phyloP scores from a whole-genome alignment of 1,140 invertebrate species.

The Diabrotica undecimpunctata region DNA sequence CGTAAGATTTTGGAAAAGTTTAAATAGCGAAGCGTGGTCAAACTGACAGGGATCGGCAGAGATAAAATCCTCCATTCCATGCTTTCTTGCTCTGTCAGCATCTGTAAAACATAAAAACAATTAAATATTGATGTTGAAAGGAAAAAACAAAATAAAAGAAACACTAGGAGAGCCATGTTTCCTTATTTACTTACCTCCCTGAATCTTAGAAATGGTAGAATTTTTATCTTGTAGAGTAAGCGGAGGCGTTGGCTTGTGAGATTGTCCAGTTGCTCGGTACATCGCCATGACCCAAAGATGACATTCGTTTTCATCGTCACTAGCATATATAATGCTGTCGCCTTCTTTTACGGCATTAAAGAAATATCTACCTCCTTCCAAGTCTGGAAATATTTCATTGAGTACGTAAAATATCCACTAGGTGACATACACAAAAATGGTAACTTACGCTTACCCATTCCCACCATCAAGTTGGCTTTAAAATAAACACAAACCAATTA shows the following conservation, averaged over 20 bases:
- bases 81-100: conserved; percentile 93
- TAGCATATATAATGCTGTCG: conserved; percentile 94
- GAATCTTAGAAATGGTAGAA: conserved; percentile 82
- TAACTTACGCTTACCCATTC: conserved; percentile 64
- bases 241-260: conserved; percentile 96
- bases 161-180: no score
- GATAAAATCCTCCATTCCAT: conserved; percentile 99
- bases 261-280: conserved; percentile 97
- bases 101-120: conserved; percentile 52
- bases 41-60: conserved; percentile 97
- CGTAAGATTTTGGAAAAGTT: conserved; percentile 85
- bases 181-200: conserved; percentile 65
- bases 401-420: conserved; percentile 9
- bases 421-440: conserved; percentile 20
- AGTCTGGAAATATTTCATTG: conserved; percentile 53
- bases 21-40: conserved; percentile 91
- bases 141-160: no score
- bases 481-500: conserved; percentile 23
- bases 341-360: conserved; percentile 99
- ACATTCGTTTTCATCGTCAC: conserved; percentile 97
- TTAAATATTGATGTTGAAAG: no score
- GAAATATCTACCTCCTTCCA: conserved; percentile 88
- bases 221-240: conserved; percentile 80
- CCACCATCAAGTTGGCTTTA: conserved; percentile 83
- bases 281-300: conserved; percentile 99